Evolutionary conservation across 2,888 invertebrate species (phyloP), one percentile per base, ranked within the genome.

Genomic region (Rotaria sp.): DNA sequence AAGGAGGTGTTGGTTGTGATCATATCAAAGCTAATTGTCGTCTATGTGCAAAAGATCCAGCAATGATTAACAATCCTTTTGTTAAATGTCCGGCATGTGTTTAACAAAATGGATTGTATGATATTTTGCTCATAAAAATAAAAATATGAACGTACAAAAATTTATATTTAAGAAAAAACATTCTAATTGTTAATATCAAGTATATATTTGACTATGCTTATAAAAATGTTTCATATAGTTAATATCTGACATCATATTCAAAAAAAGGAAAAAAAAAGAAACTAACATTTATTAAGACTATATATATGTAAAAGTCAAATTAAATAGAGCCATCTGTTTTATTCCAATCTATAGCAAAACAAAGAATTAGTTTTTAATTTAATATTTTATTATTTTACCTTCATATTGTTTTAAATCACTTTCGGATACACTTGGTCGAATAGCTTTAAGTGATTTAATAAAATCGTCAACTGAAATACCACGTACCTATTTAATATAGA

Each of bases 401-500:
- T 67, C 67, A 67, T 67, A 67, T 67, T 67, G 67, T 35, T 67
- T 67, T 67, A 67, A 35, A 67, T 67, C 67, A 67, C n/a, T 67
- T 67, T 67, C 67, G 4, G 67, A 67, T 5, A 67, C 67, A 35
- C 67, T 67, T 35, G 67, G 67, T 67, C 67, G 67, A 67, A 67
- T 67, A 15, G 67, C 67, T 84, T 84, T 41, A 30, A 84, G 48
- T 41, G 84, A 84, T 84, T 84, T 41, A 41, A 45, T 3, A 48
- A 84, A 84, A 84, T 84, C 84, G 21, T 84, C 48, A 13, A 84
- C n/a, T n/a, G 48, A 45, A 84, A 84, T 84, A 41, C 45, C 45
- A n/a, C 84, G 84, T n/a, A 84, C 84, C 84, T 84, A n/a, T 41
- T 84, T 45, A 30, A 18, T 7, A 35, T 3, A 38, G 2, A 30